phyloP scores from a whole-genome alignment of 2,797 vertebrate genomes.

The Limnodromus scolopaceus region DNA sequence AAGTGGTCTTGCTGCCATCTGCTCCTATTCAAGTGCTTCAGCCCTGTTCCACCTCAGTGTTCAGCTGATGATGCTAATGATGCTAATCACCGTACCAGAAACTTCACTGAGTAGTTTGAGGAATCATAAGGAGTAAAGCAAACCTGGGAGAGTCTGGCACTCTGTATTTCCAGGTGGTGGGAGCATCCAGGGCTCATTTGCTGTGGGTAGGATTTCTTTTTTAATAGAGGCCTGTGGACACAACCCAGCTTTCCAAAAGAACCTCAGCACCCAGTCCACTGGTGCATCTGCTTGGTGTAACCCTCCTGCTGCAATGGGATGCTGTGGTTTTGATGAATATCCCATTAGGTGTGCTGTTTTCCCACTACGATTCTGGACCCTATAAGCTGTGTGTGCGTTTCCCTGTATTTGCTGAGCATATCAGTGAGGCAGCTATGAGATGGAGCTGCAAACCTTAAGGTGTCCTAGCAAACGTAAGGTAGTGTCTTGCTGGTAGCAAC shows the following conservation, averaged over 20 bases:
- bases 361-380: neutral
- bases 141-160: neutral
- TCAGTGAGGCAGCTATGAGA: neutral
- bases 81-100: constrained; percentile 39
- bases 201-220: neutral
- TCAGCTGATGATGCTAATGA: constrained; percentile 31
- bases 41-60: neutral
- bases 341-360: neutral
- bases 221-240: neutral
- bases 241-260: neutral
- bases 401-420: neutral
- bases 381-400: neutral
- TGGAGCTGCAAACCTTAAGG: neutral
- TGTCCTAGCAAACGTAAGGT: neutral
- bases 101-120: neutral
- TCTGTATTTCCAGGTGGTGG: neutral
- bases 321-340: neutral
- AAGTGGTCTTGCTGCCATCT: constrained; percentile 47
- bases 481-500: neutral
- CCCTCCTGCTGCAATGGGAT: neutral
- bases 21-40: constrained; percentile 38
- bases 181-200: neutral
- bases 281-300: neutral
- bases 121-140: neutral
- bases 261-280: neutral